Base-by-base conservation (phyloP, 2,797 vertebrate species). In the Uromys caudimaculatus region DNA sequence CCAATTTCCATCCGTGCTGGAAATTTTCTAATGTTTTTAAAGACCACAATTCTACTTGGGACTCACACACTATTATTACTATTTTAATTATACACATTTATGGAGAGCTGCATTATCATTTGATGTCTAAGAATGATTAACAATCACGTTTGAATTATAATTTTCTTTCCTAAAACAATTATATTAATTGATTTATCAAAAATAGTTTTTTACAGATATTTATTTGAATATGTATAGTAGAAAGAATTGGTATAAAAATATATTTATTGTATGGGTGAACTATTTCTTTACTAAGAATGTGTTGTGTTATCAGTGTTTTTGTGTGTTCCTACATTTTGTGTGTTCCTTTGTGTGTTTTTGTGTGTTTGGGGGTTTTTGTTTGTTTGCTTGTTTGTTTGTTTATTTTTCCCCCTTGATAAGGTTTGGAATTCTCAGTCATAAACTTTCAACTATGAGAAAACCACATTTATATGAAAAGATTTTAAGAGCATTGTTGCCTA, bases 401-500 rank as follows among this genome's bases (percentile, higher is more conserved):
- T 91, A 6, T 69, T 94, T 89, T 83, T 82, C 19, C 16, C 12
- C 93, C 90, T 85, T 87, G 38, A 19, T 76, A 23, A 4, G 85
- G 41, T 91, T 86, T 69, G 86, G 44, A 27, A 87, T 85, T 87
- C 60, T 96, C 89, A 90, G 91, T 91, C 81, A 90, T 75, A 95
- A 93, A 67, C 27, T 90, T 82, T 44, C 56, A 94, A 73, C 60
- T 58, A 60, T 91, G 79, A 79, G 60, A 94, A 64, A 95, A 85
- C 69, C 64, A 92, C 89, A 95, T 94, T 95, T 91, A 92, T 94
- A 92, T 94, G 81, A 93, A 96, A 96, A 91, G 75, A 92, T 76
- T 91, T 94, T 78, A 79, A 41, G 50, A 96, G 13, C 77, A 89
- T 92, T 97, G 85, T 84, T 95, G 86, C 69, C 86, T 97, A 87